Base-by-base conservation (phyloP, 1,140 invertebrate species). In the Microplitis mediator region DNA sequence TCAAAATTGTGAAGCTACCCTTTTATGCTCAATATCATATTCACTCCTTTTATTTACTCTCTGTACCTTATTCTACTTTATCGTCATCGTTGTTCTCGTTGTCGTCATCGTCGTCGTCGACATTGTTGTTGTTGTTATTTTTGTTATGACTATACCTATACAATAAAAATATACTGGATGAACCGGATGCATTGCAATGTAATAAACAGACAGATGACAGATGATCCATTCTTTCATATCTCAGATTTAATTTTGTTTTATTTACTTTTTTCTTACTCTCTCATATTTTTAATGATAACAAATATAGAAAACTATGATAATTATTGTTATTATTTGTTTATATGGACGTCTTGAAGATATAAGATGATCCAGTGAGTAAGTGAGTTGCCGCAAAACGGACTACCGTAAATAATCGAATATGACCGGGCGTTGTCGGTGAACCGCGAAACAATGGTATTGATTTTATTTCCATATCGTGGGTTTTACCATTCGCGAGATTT, bases 391-490 rank as follows among this genome's bases (percentile, higher is more conserved):
- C 23, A 56, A 68, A 64, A 72, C 67, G 72, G 72, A 72, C 72
- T 61, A 74, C 67, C 72, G 75, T 74, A 74, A 74, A 73, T 76
- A 79, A 81, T 84, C 80, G 81, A 82, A 82, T 80, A 81, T 80
- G 81, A 84, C 82, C 81, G 78, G 84, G 83, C 63, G 63, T 62
- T 73, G 71, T 73, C 72, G 67, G 75, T 76, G 81, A 82, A 82
- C 82, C 82, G 79, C 84, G 84, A 86, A 86, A 86, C 84, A 86
- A 85, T 85, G 73, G 74, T 86, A 86, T 86, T 82, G 85, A 86
- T 86, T 85, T 86, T 86, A 86, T 86, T 86, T 86, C 80, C 84
- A 86, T 86, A 85, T 83, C 79, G 77, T 74, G 73, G 39, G 39
- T 70, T 73, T 69, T 71, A 65, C 64, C 66, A 63, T 72, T 75